A percentile compares a stretch with the other conserved stretches of the same genome.
These are phyloP conservation scores for Microcebus lehilahytsara DNA, from an alignment of 2,113 vertebrate species.

Conservation along the genomic window DNA sequence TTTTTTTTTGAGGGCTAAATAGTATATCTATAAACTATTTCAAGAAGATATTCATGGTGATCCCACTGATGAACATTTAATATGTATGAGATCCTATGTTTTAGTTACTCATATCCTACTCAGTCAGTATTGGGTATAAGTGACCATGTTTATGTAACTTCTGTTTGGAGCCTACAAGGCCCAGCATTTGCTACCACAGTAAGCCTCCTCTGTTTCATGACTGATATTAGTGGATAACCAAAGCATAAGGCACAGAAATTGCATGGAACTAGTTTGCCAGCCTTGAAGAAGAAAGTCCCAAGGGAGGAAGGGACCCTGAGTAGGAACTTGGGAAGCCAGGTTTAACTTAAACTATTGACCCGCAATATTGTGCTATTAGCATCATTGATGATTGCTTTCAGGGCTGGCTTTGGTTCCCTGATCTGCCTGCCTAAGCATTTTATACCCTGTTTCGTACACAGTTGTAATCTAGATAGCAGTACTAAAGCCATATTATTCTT, in stretches of 20 bases:
- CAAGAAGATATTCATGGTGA: slow-evolving; percentile 24
- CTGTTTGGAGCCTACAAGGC: neutral
- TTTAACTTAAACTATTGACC: neutral
- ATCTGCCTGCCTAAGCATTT: neutral
- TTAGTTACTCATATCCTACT: neutral
- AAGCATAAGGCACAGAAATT: neutral
- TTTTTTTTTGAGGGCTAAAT: neutral
- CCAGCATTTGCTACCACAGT: neutral
- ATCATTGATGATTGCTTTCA: neutral
- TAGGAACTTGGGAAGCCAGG: neutral
- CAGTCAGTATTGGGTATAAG: neutral
- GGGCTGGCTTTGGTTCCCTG: neutral
- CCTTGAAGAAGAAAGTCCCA: slow-evolving; percentile 2
- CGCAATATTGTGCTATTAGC: neutral
- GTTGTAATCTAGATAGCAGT: neutral
- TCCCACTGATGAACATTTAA: neutral
- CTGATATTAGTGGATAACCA: neutral
- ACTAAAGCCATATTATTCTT: neutral
- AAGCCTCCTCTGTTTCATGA: neutral
- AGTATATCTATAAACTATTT: neutral
- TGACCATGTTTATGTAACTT: slow-evolving; percentile 8
- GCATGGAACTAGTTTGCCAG: neutral
- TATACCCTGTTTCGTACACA: neutral
- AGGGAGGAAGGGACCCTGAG: neutral
- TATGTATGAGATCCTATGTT: neutral